A percentile compares a stretch with the other conserved stretches of the same genome.
Evolutionary conservation across 1,140 invertebrate genomes (phyloP).

Genomic region (Samia ricini): DNA sequence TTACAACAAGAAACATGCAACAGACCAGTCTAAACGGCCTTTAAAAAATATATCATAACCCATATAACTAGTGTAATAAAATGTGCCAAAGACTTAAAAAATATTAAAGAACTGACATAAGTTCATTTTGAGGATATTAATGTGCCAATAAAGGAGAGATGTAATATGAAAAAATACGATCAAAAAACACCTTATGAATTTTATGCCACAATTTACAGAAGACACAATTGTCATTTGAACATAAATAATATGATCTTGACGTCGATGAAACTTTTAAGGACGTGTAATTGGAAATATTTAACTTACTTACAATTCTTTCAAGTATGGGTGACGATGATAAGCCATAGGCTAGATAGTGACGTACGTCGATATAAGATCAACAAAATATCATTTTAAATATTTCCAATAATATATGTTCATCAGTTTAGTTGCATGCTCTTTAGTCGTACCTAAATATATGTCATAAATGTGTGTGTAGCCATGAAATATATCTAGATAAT

Average conservation of each 20-base stretch:
- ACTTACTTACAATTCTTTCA: not conserved
- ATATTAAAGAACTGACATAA: not conserved
- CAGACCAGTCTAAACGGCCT: not conserved
- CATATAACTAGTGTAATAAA: not conserved
- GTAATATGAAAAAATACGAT: not conserved
- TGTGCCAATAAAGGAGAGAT: not conserved
- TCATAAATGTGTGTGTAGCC: constrained; percentile 64
- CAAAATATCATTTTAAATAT: not conserved
- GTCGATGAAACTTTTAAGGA: not conserved
- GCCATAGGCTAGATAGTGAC: too few relatives aligned
- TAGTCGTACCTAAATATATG: constrained; percentile 60
- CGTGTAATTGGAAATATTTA: not conserved
- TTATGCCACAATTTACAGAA: not conserved
- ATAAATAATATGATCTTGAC: not conserved
- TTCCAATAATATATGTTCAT: not conserved
- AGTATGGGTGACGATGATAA: too few relatives aligned
- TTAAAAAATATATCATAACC: too few relatives aligned
- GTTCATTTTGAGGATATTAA: not conserved
- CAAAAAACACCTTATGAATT: not conserved
- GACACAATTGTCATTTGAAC: not conserved
- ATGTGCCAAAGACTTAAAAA: not conserved
- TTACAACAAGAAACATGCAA: too few relatives aligned
- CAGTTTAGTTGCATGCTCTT: constrained; percentile 56
- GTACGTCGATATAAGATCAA: too few relatives aligned
- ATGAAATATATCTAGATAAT: constrained; percentile 41